phyloP scores from a whole-genome alignment of 2,888 invertebrate genomes.

The Harpagoxenus sublaevis region DNA sequence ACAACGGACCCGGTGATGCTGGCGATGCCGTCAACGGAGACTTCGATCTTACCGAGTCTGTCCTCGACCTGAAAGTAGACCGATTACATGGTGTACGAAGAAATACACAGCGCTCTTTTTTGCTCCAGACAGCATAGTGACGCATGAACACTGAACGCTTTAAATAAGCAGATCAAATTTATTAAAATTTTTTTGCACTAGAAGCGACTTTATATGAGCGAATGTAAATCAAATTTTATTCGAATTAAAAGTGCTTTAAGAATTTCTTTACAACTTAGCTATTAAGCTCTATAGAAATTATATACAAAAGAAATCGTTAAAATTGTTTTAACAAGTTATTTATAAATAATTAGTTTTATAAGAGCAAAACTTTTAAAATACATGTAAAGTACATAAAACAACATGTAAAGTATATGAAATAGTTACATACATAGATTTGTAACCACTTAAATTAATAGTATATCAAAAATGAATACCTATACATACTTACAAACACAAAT shows the following conservation, averaged over 20 bases:
- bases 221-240: slow-evolving; percentile 2
- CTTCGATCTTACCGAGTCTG: slow-evolving; percentile 85
- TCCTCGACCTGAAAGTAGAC: slow-evolving; percentile 82
- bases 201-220: slow-evolving; percentile 11
- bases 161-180: slow-evolving; percentile 49
- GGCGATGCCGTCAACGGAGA: slow-evolving; percentile 84
- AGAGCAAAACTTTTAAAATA: not conserved
- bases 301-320: not conserved
- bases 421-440: not conserved
- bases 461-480: not conserved
- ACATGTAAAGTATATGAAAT: not conserved
- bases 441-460: not conserved
- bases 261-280: not conserved
- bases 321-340: not conserved
- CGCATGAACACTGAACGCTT: slow-evolving; percentile 48
- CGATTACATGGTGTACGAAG: slow-evolving; percentile 47
- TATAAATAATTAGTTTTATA: not conserved
- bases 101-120: slow-evolving; percentile 53
- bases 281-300: not conserved
- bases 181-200: slow-evolving; percentile 21
- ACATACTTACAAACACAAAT: not conserved
- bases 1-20: slow-evolving; percentile 84
- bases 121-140: slow-evolving; percentile 45
- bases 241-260: not conserved
- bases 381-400: not conserved